Evolutionary conservation across 1,140 invertebrate species (phyloP).

Genomic region (Acromyrmex charruanus): DNA sequence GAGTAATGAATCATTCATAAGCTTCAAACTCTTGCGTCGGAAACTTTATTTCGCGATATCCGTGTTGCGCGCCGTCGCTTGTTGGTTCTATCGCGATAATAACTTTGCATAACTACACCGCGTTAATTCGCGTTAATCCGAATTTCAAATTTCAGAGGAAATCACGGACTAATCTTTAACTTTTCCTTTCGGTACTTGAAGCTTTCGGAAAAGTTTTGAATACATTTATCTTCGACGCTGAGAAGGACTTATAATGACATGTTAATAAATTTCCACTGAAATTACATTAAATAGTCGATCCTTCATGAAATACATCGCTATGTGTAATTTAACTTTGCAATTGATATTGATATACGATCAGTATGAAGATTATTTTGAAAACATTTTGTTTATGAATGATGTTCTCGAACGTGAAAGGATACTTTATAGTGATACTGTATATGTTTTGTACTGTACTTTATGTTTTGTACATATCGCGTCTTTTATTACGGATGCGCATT

Average conservation of each 20-base stretch:
- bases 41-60: constrained; percentile 64
- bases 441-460: too few species aligned
- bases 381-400: constrained; percentile 15
- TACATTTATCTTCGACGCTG: constrained; percentile 21
- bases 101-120: constrained; percentile 48
- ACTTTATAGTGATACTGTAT: not conserved
- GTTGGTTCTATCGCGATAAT: constrained; percentile 62
- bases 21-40: constrained; percentile 48
- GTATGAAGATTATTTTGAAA: constrained; percentile 24
- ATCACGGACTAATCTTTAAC: constrained; percentile 47
- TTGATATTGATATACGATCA: not conserved
- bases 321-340: constrained; percentile 7
- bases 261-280: constrained; percentile 41
- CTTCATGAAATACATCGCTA: not conserved
- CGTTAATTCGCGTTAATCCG: constrained; percentile 64
- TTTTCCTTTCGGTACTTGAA: constrained; percentile 43
- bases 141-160: constrained; percentile 54
- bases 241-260: constrained; percentile 24
- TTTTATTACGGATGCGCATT: not conserved
- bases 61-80: constrained; percentile 54
- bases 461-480: constrained; percentile 1
- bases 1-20: constrained; percentile 66
- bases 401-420: not conserved
- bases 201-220: constrained; percentile 48
- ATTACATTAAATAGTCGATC: constrained; percentile 10